Percentiles rank a stretch among this genome's conserved stretches.
These are phyloP conservation scores for Barypeithes pellucidus DNA, from an alignment of 2,888 invertebrate genomes.

Conservation along the genomic window DNA sequence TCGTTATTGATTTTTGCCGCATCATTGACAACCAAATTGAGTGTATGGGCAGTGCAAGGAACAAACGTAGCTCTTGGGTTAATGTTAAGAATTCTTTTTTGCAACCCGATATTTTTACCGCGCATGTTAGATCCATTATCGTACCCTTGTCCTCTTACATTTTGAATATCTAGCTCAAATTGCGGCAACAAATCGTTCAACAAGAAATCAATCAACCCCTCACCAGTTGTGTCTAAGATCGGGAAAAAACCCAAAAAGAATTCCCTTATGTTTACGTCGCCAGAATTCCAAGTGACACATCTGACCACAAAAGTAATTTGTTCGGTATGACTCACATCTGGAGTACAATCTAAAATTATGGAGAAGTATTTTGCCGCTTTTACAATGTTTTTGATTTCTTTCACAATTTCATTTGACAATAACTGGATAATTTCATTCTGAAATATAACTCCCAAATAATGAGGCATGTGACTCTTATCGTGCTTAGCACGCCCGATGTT, in stretches of 20 bases:
- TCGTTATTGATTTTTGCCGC: not conserved
- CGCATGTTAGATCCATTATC: conserved; percentile 41
- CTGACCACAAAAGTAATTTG: conserved; percentile 37
- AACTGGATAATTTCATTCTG: conserved; percentile 40
- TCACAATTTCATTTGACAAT: not conserved
- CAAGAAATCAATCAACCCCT: conserved; percentile 1
- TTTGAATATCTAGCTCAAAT: conserved; percentile 10
- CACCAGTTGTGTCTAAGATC: not conserved
- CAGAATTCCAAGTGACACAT: conserved; percentile 12
- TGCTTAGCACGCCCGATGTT: not conserved
- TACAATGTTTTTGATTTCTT: not conserved
- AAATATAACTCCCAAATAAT: conserved; percentile 43
- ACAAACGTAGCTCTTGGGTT: conserved; percentile 8
- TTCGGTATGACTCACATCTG: conserved; percentile 39
- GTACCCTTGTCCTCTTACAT: conserved; percentile 28
- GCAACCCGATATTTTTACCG: conserved; percentile 44
- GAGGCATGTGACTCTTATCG: conserved; percentile 22
- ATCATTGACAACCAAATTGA: conserved; percentile 18
- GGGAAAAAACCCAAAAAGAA: conserved; percentile 38
- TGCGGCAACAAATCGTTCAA: not conserved
- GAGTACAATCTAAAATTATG: conserved; percentile 36
- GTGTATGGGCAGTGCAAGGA: conserved; percentile 5
- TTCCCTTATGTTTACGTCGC: conserved; percentile 30
- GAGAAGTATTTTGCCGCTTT: conserved; percentile 43
- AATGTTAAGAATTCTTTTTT: conserved; percentile 30